phyloP scores from a whole-genome alignment of 2,113 vertebrate species.

The Aythya baeri region DNA sequence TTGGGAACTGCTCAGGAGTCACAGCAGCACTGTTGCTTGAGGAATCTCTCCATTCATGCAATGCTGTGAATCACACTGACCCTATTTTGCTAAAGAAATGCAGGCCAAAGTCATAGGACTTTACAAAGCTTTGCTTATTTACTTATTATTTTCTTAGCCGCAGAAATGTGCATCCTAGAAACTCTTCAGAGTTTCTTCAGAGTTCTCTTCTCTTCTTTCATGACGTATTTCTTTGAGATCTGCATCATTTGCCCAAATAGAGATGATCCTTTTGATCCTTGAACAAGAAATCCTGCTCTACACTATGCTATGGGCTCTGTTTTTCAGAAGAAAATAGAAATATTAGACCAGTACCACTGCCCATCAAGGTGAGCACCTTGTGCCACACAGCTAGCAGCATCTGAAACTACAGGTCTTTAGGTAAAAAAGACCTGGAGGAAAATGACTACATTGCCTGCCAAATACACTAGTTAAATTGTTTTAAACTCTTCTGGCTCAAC shows the following conservation, averaged over 20 bases:
- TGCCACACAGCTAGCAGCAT: neutral
- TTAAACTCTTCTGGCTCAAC: neutral
- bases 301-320: rapidly evolving
- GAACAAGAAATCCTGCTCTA: neutral
- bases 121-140: neutral
- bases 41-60: neutral
- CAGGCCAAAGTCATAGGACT: neutral
- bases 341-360: neutral
- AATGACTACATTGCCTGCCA: neutral
- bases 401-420: neutral
- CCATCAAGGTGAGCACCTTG: neutral
- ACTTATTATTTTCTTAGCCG: no score
- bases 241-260: neutral
- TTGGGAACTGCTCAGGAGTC: neutral
- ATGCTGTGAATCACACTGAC: neutral
- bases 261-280: neutral
- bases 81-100: neutral
- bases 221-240: neutral
- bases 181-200: neutral
- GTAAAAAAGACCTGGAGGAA: neutral
- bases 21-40: rapidly evolving
- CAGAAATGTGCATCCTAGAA: neutral
- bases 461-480: neutral
- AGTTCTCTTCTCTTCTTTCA: neutral
- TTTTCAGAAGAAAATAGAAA: neutral